Percentiles rank a stretch among this genome's conserved stretches.
Evolutionary conservation across 2,113 vertebrate genomes (phyloP).

Genomic region (Microtus oregoni): DNA sequence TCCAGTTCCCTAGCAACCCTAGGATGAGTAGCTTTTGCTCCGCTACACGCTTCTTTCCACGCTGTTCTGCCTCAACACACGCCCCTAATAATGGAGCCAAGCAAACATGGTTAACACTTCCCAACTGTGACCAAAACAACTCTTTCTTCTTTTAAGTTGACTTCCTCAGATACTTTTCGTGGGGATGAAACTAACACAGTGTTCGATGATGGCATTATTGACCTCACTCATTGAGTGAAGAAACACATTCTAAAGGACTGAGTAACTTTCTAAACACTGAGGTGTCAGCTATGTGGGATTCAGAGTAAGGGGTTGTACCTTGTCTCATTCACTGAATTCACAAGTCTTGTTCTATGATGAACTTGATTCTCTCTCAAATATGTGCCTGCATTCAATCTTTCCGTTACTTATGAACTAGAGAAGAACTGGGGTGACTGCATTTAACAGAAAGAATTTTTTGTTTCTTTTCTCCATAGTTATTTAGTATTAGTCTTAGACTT

Average conservation of each 20-base stretch:
- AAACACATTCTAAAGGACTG: background rate
- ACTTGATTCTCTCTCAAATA: slow-evolving; percentile 21
- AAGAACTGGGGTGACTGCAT: background rate
- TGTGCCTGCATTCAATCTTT: background rate
- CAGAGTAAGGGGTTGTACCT: background rate
- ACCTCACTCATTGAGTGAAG: background rate
- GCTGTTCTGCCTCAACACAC: background rate
- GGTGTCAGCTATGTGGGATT: background rate
- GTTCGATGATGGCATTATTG: background rate
- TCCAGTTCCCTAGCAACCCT: background rate
- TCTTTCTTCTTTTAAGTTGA: background rate
- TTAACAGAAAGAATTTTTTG: background rate
- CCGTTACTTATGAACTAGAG: background rate
- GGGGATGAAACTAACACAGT: background rate
- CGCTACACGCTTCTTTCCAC: background rate
- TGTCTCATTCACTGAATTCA: background rate
- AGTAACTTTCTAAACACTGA: background rate
- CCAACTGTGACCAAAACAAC: background rate
- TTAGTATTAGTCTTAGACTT: background rate
- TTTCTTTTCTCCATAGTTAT: background rate
- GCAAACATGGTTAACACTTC: background rate
- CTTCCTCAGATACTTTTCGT: no score
- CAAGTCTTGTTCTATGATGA: background rate
- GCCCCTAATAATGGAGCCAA: background rate
- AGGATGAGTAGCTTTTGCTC: background rate